phyloP scores from a whole-genome alignment of 2,888 invertebrate genomes.

The Drosophila pseudotakahashii region DNA sequence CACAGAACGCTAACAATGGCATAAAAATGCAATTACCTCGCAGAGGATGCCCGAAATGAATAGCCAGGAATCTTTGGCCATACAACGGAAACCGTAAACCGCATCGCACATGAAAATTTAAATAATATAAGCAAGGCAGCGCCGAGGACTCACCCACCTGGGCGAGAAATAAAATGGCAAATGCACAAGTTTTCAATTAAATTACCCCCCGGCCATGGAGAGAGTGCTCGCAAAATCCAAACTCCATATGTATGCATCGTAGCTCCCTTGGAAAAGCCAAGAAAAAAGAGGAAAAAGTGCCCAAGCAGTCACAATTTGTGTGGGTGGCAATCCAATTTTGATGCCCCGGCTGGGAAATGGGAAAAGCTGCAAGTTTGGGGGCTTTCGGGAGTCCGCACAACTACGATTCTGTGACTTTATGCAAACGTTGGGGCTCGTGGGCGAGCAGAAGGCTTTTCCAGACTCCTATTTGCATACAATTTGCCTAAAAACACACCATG shows the following conservation, averaged over 20 bases:
- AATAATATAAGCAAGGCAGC: conserved; percentile 57
- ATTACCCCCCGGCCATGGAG: conserved; percentile 50
- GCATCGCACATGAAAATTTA: conserved; percentile 63
- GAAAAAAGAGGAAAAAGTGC: conserved; percentile 17
- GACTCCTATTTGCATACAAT: conserved; percentile 74
- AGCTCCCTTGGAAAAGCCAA: conserved; percentile 19
- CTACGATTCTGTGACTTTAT: conserved; percentile 24
- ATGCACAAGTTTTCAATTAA: conserved; percentile 78
- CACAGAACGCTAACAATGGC: conserved; percentile 53
- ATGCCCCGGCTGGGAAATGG: conserved; percentile 53
- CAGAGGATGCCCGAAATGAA: conserved; percentile 52
- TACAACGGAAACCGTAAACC: conserved; percentile 63
- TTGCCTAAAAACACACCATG: conserved; percentile 77
- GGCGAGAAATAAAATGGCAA: conserved; percentile 57
- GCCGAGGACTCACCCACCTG: conserved; percentile 16
- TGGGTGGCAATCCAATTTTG: conserved; percentile 71
- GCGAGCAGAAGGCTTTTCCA: conserved; percentile 15
- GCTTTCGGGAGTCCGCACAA: conserved; percentile 26
- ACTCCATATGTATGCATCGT: conserved; percentile 20
- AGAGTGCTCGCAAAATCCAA: conserved; percentile 42
- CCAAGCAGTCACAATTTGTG: conserved; percentile 40
- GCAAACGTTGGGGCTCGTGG: conserved; percentile 21
- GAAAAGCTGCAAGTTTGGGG: conserved; percentile 39
- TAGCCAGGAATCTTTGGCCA: conserved; percentile 50
- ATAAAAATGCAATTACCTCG: conserved; percentile 77